A percentile compares a stretch with the other conserved stretches of the same genome.
These are phyloP conservation scores for Lacerta viridis DNA, from an alignment of 2,797 vertebrate genomes.

Conservation along the genomic window DNA sequence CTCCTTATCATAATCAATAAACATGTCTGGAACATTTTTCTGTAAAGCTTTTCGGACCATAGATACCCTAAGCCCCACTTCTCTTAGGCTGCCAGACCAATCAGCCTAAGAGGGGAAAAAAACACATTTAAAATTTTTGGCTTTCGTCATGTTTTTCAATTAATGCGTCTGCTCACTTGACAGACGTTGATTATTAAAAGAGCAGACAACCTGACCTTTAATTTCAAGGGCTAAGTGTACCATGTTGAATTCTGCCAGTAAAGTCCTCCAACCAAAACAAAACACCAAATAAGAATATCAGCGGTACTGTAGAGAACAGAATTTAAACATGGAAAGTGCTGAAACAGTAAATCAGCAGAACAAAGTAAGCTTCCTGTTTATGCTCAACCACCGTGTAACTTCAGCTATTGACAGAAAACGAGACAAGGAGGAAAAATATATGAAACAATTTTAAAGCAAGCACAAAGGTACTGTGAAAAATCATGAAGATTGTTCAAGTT, in stretches of 20 bases:
- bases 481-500: neutral
- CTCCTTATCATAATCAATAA: slow-evolving; percentile 1
- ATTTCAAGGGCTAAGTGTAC: slow-evolving; percentile 6
- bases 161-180: neutral
- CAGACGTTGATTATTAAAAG: neutral
- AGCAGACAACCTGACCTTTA: neutral
- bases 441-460: neutral
- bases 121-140: neutral
- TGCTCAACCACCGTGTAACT: neutral
- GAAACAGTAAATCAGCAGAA: slow-evolving; percentile 2
- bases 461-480: slow-evolving; percentile 12
- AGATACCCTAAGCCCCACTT: neutral
- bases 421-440: too few relatives aligned
- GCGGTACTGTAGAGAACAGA: neutral
- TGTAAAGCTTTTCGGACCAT: neutral
- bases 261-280: neutral
- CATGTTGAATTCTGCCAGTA: neutral
- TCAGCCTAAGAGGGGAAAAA: neutral
- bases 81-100: neutral
- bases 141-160: neutral
- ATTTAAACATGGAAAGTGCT: neutral
- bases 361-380: neutral
- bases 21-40: slow-evolving; percentile 29
- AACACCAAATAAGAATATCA: neutral
- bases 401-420: neutral